Evolutionary conservation across 2,113 vertebrate genomes (phyloP).

Genomic region (Siniperca chuatsi): DNA sequence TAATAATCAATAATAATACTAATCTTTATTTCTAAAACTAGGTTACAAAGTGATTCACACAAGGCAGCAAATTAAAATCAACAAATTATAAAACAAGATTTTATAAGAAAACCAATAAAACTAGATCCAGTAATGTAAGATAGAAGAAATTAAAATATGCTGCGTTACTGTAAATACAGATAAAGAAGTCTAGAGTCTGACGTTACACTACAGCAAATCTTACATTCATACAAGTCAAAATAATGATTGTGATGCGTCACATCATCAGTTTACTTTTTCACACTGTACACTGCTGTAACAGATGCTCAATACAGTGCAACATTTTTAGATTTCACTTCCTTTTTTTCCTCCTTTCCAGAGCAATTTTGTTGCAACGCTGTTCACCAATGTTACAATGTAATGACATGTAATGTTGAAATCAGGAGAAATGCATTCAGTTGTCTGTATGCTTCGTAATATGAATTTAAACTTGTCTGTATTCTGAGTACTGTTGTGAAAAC

Average conservation of each 20-base stretch:
- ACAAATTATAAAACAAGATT: neutral
- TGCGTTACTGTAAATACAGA: neutral
- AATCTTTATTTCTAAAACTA: neutral
- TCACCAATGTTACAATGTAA: neutral
- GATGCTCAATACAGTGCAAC: neutral
- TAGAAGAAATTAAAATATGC: neutral
- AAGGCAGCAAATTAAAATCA: neutral
- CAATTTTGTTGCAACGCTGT: neutral
- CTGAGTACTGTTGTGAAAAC: neutral
- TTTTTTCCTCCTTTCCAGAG: neutral
- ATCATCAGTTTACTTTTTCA: too few relatives aligned
- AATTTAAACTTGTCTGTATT: neutral
- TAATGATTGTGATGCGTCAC: neutral
- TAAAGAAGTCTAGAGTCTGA: neutral
- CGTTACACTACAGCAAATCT: neutral
- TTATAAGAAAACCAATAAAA: neutral
- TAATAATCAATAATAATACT: neutral
- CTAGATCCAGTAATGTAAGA: neutral
- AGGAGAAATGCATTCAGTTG: neutral
- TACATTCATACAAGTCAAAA: neutral
- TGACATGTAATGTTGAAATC: too few relatives aligned
- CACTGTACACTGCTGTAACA: neutral
- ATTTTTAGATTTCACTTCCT: neutral
- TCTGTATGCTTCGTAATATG: neutral
- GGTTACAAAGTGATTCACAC: neutral